These are phyloP conservation scores for Maconellicoccus hirsutus DNA, from an alignment of 1,140 invertebrate genomes.

Conservation along the genomic window DNA sequence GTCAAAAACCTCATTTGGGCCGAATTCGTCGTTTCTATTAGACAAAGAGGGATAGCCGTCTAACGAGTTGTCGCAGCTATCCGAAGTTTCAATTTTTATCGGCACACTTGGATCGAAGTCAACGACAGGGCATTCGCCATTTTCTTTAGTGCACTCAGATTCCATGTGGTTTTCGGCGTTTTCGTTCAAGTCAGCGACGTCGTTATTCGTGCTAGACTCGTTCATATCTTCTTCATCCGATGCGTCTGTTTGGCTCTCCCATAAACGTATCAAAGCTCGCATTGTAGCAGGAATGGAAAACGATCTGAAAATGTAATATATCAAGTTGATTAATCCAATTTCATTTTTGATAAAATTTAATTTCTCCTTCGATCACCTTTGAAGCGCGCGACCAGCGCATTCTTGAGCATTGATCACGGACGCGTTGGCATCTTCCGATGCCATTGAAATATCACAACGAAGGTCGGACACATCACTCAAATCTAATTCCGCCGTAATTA, in stretches of 20 bases:
- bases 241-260: constrained; percentile 33
- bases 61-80: not conserved
- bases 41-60: not conserved
- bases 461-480: constrained; percentile 64
- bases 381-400: constrained; percentile 70
- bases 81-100: constrained; percentile 41
- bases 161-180: constrained; percentile 2
- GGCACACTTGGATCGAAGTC: constrained; percentile 35
- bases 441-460: constrained; percentile 50
- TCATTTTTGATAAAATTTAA: not conserved
- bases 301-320: constrained; percentile 40
- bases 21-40: not conserved
- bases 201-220: constrained; percentile 8
- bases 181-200: constrained; percentile 1
- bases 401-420: constrained; percentile 52
- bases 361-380: constrained; percentile 41
- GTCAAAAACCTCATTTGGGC: not conserved
- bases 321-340: not conserved
- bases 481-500: constrained; percentile 84
- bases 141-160: constrained; percentile 17
- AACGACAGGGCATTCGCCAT: not conserved
- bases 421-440: constrained; percentile 41
- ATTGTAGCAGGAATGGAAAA: constrained; percentile 84
- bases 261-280: constrained; percentile 55
- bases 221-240: constrained; percentile 8